Base-by-base conservation (phyloP, 1,140 invertebrate species). In the Rhynchophorus ferrugineus region DNA sequence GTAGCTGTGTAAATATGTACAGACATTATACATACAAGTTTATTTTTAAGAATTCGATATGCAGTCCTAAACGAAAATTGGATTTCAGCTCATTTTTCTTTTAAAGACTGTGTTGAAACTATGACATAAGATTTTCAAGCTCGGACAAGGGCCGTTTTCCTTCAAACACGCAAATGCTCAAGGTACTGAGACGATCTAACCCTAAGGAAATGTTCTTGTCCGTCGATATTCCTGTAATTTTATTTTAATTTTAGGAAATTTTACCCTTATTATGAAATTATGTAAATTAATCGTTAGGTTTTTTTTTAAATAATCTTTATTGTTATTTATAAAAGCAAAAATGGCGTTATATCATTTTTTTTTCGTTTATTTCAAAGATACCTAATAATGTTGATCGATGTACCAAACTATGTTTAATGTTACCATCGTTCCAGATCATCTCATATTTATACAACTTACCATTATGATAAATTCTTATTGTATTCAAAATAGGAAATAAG, bases 321-420 rank as follows among this genome's bases (percentile, higher is more conserved):
- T 5, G n/a, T 38, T 38, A 38, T 38, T 38, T 19, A 38, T 19
- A 14, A 19, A 14, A n/a, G n/a, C n/a, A n/a, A 29, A 29, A 29
- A 29, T 29, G 11, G 24, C 5, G 11, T 6, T 6, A 29, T 6
- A 29, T 6, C 24, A 29, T 29, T 6, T 29, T 29, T 29, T 34
- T 34, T 8, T 34, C n/a, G 18, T 38, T 13, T 14, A 7, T 38
- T 8, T 38, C 5, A 38, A 14, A 19, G n/a, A 38, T 6, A 19
- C 37, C 5, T 13, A 38, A 38, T 14, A 38, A 38, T 38, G 37
- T 34, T 51, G 34, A 41, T 49, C 20, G 47, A 37, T 51, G 49
- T 51, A 51, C 49, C 49, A 51, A 51, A 51, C 35, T 24, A 51
- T 51, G 18, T 38, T 14, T 38, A 35, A 51, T 44, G 49, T 51